Base-by-base conservation (phyloP, 2,797 vertebrate species). In the Otus scops region DNA sequence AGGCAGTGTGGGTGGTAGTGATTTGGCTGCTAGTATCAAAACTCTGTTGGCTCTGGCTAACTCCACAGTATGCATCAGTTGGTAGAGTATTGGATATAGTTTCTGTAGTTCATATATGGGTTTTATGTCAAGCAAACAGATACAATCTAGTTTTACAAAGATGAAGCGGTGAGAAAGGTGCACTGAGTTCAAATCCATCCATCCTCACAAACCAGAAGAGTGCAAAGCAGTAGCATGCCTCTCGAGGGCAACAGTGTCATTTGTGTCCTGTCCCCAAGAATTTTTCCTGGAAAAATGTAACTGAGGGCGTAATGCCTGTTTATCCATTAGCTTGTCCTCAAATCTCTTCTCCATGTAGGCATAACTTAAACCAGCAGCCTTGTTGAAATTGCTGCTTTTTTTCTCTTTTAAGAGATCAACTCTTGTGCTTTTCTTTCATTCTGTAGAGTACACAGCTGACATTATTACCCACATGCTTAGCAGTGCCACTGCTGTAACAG, bases 381-480 rank as follows among this genome's bases (percentile, higher is more conserved):
- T 24, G 17, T 77, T 80, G 79, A 87, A 94, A 89, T 22, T 15
- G 27, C 26, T 79, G 48, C 4, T 65, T 94, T 88, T 93, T 88
- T 64, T 21, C 39, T 73, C 88, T 88, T 85, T 68, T 27, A 71
- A 74, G 69, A 88, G 11, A 61, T 6, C 13, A 86, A 7, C 43
- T 77, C 81, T 76, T 88, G 54, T 64, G 47, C 61, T 65, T 80
- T 82, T 67, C 76, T 91, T 88, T 96, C 73, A 67, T 67, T 76
- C 81, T 70, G 64, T 17, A 27, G 89, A 88, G 83, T 57, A 74
- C 70, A 69, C 75, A 87, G 77, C 84, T 94, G 78, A 91, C 89
- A 95, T 85, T 92, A 88, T 77, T 94, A 94, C 59, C 86, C 92
- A 68, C 79, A 85, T 6, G 39, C 87, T 77, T 92, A 54, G 79